Conservation (phyloP, 2,113 vertebrate species). For the Diadophis punctatus region DNA sequence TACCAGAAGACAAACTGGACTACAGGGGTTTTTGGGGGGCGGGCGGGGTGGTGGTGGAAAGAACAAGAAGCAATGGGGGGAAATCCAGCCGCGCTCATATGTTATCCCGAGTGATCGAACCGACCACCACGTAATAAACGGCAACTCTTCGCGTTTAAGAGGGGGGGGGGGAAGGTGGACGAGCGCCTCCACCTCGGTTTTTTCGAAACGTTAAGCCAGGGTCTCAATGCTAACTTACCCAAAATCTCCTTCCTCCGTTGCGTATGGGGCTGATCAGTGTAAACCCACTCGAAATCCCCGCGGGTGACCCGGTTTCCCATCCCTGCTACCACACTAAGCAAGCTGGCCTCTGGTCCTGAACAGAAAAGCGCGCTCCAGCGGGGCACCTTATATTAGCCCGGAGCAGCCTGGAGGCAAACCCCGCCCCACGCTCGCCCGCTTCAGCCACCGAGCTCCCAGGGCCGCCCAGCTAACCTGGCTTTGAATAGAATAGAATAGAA, state of each 20-base stretch:
- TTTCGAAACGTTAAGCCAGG: not conserved
- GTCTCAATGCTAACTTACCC: conserved; percentile 72
- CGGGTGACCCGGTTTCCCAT: conserved; percentile 84
- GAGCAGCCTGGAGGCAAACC: not conserved
- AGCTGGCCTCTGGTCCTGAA: too few relatives aligned
- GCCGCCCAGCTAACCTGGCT: not conserved
- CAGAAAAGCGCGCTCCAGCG: accelerated
- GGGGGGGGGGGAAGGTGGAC: not conserved
- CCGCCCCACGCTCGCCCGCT: too few relatives aligned
- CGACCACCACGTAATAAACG: not conserved
- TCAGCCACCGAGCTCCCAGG: not conserved
- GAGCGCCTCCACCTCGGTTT: not conserved
- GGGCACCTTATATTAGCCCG: not conserved
- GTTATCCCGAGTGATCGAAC: not conserved
- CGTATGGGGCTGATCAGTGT: conserved; percentile 93
- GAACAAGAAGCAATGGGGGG: not conserved
- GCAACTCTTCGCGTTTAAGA: not conserved
- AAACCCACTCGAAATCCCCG: conserved; percentile 94
- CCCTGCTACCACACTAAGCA: too few relatives aligned
- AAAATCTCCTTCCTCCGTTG: conserved; percentile 90
- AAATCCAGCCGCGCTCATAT: not conserved
- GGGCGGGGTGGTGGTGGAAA: not conserved
- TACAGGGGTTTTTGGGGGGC: not conserved
- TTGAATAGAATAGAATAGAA: not conserved
- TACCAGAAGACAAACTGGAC: not conserved